Conservation (phyloP, 37 sponge, comb jelly and placozoan species). For the Spongilla lacustris region DNA sequence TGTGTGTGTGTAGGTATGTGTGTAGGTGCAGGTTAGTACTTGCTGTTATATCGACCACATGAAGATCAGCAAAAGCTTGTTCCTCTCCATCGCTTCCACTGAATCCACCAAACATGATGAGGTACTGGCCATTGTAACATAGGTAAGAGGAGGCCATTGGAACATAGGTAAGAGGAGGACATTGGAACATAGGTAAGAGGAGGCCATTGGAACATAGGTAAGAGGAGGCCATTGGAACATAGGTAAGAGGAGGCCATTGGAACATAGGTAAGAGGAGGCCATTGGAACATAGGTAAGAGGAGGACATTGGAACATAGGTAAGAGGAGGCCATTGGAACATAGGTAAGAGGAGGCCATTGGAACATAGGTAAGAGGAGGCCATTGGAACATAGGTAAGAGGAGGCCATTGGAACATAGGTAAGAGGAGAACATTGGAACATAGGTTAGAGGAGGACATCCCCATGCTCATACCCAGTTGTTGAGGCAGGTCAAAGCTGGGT, state of each 20-base stretch:
- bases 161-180: neutral
- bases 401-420: too few relatives aligned
- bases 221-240: neutral
- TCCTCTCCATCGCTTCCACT: slow-evolving; percentile 31
- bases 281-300: neutral
- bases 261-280: neutral
- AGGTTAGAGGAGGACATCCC: neutral
- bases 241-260: neutral
- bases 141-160: neutral
- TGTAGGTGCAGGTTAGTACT: neutral
- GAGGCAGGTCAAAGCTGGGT: slow-evolving; percentile 43
- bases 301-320: too few relatives aligned
- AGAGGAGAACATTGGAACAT: neutral
- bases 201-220: neutral
- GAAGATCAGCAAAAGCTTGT: slow-evolving; percentile 41
- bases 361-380: too few relatives aligned
- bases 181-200: too few relatives aligned
- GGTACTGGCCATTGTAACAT: slow-evolving; percentile 23
- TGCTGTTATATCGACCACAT: slow-evolving; percentile 29
- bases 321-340: neutral
- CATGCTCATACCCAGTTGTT: slow-evolving; percentile 28
- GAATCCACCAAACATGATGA: slow-evolving; percentile 70
- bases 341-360: neutral
- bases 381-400: neutral
- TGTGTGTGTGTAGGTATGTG: neutral